Percentiles rank a stretch among this genome's conserved stretches.
These are phyloP conservation scores for Thunnus thynnus DNA, from an alignment of 2,113 vertebrate species.

Conservation along the genomic window DNA sequence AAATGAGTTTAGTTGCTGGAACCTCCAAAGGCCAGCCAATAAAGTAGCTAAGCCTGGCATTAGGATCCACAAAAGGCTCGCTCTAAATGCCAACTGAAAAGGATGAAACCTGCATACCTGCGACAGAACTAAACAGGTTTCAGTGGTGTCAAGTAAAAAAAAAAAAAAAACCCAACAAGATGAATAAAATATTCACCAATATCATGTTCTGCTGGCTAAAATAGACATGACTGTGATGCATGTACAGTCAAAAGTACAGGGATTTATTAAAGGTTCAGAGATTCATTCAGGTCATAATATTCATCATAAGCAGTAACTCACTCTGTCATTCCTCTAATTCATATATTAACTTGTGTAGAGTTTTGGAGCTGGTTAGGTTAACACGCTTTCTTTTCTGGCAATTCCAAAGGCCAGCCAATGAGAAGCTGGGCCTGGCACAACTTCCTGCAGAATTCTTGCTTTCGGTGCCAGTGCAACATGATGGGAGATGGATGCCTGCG, in stretches of 20 bases:
- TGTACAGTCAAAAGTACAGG: neutral
- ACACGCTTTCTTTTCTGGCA: conserved; percentile 49
- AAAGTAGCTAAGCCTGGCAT: conserved; percentile 35
- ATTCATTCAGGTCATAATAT: neutral
- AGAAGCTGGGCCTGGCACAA: conserved; percentile 56
- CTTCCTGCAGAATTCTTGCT: conserved; percentile 47
- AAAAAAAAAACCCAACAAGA: neutral
- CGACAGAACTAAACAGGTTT: conserved; percentile 32
- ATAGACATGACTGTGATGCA: neutral
- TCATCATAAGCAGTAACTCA: conserved; percentile 33
- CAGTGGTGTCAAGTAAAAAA: conserved; percentile 26
- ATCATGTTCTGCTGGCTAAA: neutral
- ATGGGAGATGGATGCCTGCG: conserved; percentile 57
- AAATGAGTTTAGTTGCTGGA: conserved; percentile 43
- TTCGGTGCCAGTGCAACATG: conserved; percentile 59
- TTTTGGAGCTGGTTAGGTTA: conserved; percentile 33
- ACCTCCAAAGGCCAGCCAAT: conserved; percentile 45
- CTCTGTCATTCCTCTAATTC: conserved; percentile 42
- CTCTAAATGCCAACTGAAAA: conserved; percentile 46
- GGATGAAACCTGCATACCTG: conserved; percentile 9
- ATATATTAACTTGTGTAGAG: conserved; percentile 20
- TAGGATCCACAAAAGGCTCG: conserved; percentile 14
- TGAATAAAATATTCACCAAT: neutral
- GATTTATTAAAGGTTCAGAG: conserved; percentile 1
- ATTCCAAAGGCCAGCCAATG: conserved; percentile 49